Conservation (phyloP, 2,113 vertebrate species). For the Lamprologus tigripictilis region DNA sequence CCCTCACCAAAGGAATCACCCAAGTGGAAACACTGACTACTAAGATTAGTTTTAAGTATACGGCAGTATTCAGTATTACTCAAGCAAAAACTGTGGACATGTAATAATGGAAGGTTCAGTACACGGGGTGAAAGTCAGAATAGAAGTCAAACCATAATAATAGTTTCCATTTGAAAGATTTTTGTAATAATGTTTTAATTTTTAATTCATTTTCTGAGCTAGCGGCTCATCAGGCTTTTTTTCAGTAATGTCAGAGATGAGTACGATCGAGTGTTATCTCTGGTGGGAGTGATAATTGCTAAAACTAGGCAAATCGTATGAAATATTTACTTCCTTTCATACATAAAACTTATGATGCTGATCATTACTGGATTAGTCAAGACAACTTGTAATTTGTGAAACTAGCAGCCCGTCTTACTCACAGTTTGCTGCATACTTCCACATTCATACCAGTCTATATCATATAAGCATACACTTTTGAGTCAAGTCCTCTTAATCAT, state of each 20-base stretch:
- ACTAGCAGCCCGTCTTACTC: not conserved
- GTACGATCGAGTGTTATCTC: rapidly evolving
- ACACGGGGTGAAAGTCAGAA: not conserved
- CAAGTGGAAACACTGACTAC: not conserved
- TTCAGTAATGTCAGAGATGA: rapidly evolving
- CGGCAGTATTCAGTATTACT: not conserved
- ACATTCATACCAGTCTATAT: not conserved
- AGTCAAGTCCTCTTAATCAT: not conserved
- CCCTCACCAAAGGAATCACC: not conserved
- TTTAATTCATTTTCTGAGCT: not conserved
- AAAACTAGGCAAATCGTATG: not conserved
- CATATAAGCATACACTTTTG: not conserved
- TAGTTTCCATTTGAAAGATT: not conserved
- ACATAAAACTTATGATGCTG: not conserved
- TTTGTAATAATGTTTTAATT: not conserved
- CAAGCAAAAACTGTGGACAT: not conserved
- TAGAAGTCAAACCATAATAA: not conserved
- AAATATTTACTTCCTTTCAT: not conserved
- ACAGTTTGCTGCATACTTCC: not conserved
- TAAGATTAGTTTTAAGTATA: not conserved
- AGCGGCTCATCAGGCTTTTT: not conserved
- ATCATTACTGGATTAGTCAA: not conserved
- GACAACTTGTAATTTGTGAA: not conserved
- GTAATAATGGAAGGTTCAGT: not conserved
- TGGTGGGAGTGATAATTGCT: not conserved